Base-by-base conservation (phyloP, 2,797 vertebrate species). In the Danio kyathit region DNA sequence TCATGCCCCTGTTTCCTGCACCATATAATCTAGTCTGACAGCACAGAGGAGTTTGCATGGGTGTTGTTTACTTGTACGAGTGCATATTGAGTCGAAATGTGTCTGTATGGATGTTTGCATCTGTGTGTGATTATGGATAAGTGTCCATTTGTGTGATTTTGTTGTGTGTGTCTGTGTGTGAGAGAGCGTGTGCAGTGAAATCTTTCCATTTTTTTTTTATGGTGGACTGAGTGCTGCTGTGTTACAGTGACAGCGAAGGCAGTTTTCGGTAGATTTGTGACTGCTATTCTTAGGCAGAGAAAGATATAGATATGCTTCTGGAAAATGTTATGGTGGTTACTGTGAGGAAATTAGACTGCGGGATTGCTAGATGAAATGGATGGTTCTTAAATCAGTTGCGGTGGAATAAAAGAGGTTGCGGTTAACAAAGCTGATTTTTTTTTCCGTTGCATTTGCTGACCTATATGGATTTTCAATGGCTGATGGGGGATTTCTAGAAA, bases 21-120 rank as follows among this genome's bases (percentile, higher is more conserved):
- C 82, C 82, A 86, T 65, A 82, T 91, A 89, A 94, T 90, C 79
- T 21, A 73, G 74, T 71, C 87, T 91, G 90, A 92, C 92, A 92
- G 89, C 86, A 79, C 79, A 87, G 85, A 87, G 80, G 86, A 82
- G 84, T 89, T 88, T 84, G 82, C 84, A 83, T 85, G 64, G 41
- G 59, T 52, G 48, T 69, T 69, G 69, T 56, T 57, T 69, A 29
- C 16, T 63, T 76, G 63, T 70, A 48, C 64, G 41, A 44, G 76
- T 71, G 54, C 57, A 19, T 74, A 48, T 43, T 54, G 54, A 77
- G 43, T 63, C 52, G 65, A 72, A 54, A 43, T 65, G 66, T 21
- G 46, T 41, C 19, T 29, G 67, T 17, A 54, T 56, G 49, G 38
- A 64, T 72, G 59, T 64, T 52, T 48, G 40, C n/a, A 21, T 52